Percentiles rank a stretch among this genome's conserved stretches.
phyloP scores from a whole-genome alignment of 2,888 invertebrate species.

The Xylocampa areola region DNA sequence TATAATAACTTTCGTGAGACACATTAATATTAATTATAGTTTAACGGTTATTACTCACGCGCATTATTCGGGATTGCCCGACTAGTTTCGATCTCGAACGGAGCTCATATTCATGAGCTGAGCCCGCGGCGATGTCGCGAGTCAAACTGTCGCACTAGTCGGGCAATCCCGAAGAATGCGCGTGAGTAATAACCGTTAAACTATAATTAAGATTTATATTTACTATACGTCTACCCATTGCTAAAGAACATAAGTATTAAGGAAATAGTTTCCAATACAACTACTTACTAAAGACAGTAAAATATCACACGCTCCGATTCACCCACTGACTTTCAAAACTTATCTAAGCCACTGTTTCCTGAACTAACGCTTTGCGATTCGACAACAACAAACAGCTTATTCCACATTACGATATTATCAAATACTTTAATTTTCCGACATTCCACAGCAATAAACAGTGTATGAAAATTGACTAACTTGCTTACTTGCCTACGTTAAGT shows the following conservation, averaged over 20 bases:
- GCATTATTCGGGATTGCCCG: no score
- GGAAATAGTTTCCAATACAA: conserved; percentile 1
- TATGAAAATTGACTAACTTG: conserved; percentile 28
- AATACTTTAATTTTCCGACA: conserved; percentile 4
- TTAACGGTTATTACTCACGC: no score
- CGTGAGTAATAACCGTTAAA: no score
- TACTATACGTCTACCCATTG: neutral
- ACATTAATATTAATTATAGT: no score
- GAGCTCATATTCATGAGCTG: no score
- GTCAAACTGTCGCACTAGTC: no score
- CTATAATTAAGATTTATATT: neutral
- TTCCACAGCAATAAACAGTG: conserved; percentile 17
- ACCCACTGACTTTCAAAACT: conserved; percentile 9
- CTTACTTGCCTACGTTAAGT: conserved; percentile 21
- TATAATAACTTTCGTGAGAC: no score
- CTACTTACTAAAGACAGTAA: neutral
- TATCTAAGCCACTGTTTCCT: neutral
- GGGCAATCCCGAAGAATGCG: no score
- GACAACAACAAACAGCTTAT: conserved; percentile 12
- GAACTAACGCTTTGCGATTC: neutral
- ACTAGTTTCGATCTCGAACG: no score
- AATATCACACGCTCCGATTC: conserved; percentile 2
- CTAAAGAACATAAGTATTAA: neutral
- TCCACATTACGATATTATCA: conserved; percentile 12
- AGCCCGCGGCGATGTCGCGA: no score